A percentile compares a stretch with the other conserved stretches of the same genome.
Evolutionary conservation across 2,888 invertebrate species (phyloP).

Genomic region (Spisula solida): DNA sequence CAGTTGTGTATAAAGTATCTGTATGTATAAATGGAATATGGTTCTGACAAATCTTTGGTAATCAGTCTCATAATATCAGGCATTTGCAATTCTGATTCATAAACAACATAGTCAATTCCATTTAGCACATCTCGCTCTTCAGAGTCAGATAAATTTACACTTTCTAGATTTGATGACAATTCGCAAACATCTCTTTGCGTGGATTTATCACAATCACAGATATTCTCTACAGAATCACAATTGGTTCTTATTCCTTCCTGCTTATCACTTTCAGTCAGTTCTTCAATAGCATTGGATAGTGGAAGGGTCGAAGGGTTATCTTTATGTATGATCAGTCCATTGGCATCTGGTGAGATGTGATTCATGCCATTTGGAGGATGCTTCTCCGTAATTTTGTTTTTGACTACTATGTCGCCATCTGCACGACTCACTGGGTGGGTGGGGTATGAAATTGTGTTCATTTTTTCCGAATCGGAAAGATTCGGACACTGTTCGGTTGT

Average conservation of each 20-base stretch:
- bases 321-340: constrained; percentile 71
- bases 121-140: constrained; percentile 67
- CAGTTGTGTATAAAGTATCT: constrained; percentile 99
- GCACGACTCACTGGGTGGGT: constrained; percentile 30
- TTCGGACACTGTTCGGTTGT: background rate
- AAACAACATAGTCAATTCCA: constrained; percentile 88
- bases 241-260: background rate
- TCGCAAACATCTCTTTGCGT: constrained; percentile 36
- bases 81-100: constrained; percentile 99
- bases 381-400: constrained; percentile 37
- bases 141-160: constrained; percentile 17
- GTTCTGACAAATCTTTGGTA: constrained; percentile 99
- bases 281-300: background rate
- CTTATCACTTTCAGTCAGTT: background rate
- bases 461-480: constrained; percentile 31
- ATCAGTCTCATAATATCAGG: constrained; percentile 99
- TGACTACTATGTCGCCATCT: constrained; percentile 15
- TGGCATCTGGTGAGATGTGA: constrained; percentile 73
- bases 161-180: constrained; percentile 46
- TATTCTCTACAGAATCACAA: constrained; percentile 39
- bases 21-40: constrained; percentile 99
- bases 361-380: constrained; percentile 73
- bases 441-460: constrained; percentile 43
- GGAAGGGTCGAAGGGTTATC: background rate
- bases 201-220: constrained; percentile 48